These are phyloP conservation scores for Oreochromis tanganicae DNA, from an alignment of 2,113 vertebrate genomes.

Conservation along the genomic window DNA sequence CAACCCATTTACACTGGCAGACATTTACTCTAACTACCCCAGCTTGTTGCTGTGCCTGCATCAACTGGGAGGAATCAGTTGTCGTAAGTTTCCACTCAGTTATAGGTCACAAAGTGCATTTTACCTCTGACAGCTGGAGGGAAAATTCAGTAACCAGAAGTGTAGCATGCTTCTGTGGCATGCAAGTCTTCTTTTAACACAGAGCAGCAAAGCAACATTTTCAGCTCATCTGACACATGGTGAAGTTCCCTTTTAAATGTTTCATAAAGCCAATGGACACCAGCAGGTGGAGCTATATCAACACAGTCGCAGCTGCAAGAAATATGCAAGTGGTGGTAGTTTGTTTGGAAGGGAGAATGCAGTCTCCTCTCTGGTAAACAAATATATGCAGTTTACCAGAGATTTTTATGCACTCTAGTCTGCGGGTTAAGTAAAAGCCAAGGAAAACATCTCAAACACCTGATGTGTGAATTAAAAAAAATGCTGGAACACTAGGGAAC, in stretches of 20 bases:
- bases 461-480: not conserved
- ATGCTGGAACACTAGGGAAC: not conserved
- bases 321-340: not conserved
- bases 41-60: not conserved
- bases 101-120: not conserved
- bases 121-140: not conserved
- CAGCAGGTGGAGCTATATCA: conserved; percentile 42
- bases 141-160: not conserved
- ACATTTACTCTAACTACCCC: not conserved
- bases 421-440: not conserved
- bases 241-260: not conserved
- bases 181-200: not conserved
- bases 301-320: not conserved
- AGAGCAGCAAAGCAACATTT: not conserved
- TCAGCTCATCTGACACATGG: not conserved
- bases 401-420: not conserved
- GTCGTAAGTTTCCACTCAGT: not conserved
- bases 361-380: not conserved
- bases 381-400: not conserved
- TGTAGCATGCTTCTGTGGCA: not conserved
- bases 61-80: not conserved
- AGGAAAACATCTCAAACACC: not conserved
- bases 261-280: not conserved
- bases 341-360: not conserved
- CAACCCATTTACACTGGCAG: not conserved